Percentiles rank a stretch among this genome's conserved stretches.
These are phyloP conservation scores for Melopsittacus undulatus DNA, from an alignment of 2,797 vertebrate species.

Conservation along the genomic window DNA sequence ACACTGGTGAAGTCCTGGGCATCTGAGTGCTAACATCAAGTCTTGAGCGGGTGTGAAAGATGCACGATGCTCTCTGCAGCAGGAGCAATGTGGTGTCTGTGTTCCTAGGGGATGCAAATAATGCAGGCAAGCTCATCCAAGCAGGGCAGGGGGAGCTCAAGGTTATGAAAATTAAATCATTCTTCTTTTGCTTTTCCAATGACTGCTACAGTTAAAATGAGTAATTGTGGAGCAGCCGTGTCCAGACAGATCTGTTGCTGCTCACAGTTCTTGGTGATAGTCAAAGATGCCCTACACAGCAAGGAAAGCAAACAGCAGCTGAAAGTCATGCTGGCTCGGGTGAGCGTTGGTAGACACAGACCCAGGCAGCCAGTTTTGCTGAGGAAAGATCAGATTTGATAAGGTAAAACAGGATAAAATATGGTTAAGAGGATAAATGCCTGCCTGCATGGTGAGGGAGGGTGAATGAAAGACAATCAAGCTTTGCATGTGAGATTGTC, in stretches of 20 bases:
- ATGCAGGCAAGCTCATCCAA: neutral
- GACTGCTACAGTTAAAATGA: constrained; percentile 57
- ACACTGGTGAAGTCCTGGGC: neutral
- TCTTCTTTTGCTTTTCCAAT: constrained; percentile 42
- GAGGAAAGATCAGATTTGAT: neutral
- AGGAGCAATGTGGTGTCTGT: neutral
- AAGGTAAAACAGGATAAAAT: neutral
- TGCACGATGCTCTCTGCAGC: neutral
- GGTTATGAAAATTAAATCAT: constrained; percentile 67
- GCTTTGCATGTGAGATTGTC: fast-evolving
- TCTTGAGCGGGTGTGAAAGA: neutral
- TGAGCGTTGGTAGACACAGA: neutral
- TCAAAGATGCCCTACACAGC: neutral
- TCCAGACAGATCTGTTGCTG: constrained; percentile 34
- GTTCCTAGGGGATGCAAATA: neutral
- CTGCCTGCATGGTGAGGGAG: neutral
- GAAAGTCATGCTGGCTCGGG: neutral
- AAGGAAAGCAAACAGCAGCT: constrained; percentile 3
- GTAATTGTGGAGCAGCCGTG: constrained; percentile 7
- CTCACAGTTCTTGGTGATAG: constrained; percentile 5
- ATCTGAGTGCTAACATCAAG: neutral
- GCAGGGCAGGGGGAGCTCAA: constrained; percentile 53
- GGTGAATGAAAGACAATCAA: neutral
- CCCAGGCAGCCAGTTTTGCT: neutral
- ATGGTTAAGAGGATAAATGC: neutral